phyloP scores from a whole-genome alignment of 2,113 vertebrate species.

The Rhadina sibilatrix region DNA sequence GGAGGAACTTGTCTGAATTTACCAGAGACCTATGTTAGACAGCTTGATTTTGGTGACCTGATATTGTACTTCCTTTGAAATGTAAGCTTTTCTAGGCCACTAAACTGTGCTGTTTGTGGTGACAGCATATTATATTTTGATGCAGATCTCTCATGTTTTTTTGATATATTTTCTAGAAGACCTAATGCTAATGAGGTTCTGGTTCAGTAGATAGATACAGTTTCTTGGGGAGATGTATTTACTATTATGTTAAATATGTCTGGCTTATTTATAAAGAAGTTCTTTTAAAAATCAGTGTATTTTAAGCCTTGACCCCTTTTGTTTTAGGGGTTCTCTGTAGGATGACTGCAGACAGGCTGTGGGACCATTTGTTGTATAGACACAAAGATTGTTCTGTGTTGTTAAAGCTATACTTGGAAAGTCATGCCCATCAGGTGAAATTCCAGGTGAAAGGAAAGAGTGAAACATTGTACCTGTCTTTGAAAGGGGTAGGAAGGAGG shows the following conservation, averaged over 20 bases:
- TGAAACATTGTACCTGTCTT: background rate
- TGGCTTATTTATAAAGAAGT: background rate
- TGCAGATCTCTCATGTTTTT: background rate
- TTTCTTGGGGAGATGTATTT: background rate
- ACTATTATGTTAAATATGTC: background rate
- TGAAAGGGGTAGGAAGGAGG: background rate
- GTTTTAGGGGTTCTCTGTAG: background rate
- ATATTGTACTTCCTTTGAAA: background rate
- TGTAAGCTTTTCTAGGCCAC: background rate
- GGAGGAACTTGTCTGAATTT: background rate
- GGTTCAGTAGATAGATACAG: background rate
- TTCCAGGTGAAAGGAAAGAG: background rate
- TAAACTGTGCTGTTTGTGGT: background rate
- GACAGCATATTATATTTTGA: background rate
- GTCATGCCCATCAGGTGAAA: background rate
- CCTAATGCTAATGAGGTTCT: background rate
- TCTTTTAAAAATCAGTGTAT: background rate
- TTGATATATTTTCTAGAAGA: background rate
- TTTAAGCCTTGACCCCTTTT: background rate
- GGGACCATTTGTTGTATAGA: background rate
- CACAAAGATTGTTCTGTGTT: background rate
- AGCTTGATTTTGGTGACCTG: background rate
- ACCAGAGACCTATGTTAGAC: background rate
- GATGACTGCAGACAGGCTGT: background rate
- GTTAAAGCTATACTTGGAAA: background rate